Conservation (phyloP, 2,113 vertebrate species). For the Xenopus laevis region DNA sequence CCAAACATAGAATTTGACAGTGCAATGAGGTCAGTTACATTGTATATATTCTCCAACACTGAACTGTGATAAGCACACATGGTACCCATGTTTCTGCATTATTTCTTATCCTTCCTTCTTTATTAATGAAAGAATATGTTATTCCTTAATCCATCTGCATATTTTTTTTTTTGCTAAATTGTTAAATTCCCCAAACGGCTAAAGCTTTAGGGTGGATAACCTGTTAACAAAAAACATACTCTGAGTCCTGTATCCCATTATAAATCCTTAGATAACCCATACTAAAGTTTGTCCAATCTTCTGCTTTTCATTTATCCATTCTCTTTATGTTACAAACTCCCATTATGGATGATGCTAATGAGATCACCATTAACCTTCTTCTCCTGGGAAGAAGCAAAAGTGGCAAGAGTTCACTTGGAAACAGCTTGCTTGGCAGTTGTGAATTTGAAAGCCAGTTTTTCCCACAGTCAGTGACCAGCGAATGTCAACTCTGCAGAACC, state of each 20-base stretch:
- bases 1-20: too few species aligned
- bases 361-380: slow-evolving; percentile 67
- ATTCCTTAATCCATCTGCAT: too few species aligned
- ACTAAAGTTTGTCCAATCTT: slow-evolving; percentile 22
- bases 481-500: slow-evolving; percentile 51
- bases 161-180: too few species aligned
- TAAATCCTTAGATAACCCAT: slow-evolving; percentile 8
- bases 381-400: slow-evolving; percentile 72
- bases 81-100: too few species aligned
- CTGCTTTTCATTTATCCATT: slow-evolving; percentile 13
- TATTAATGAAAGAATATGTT: too few species aligned
- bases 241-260: slow-evolving; percentile 2
- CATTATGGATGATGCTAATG: slow-evolving; percentile 34
- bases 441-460: slow-evolving; percentile 64
- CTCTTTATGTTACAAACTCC: slow-evolving; percentile 5
- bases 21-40: too few species aligned
- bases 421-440: slow-evolving; percentile 71
- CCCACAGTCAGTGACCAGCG: slow-evolving; percentile 56
- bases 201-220: too few species aligned
- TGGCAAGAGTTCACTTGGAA: slow-evolving; percentile 78
- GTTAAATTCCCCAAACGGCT: too few species aligned
- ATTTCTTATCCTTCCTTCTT: too few species aligned
- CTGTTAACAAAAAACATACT: too few species aligned
- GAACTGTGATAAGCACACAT: too few species aligned
- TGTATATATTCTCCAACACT: too few species aligned